phyloP scores from a whole-genome alignment of 1,140 invertebrate genomes.

The Philaenus spumarius region DNA sequence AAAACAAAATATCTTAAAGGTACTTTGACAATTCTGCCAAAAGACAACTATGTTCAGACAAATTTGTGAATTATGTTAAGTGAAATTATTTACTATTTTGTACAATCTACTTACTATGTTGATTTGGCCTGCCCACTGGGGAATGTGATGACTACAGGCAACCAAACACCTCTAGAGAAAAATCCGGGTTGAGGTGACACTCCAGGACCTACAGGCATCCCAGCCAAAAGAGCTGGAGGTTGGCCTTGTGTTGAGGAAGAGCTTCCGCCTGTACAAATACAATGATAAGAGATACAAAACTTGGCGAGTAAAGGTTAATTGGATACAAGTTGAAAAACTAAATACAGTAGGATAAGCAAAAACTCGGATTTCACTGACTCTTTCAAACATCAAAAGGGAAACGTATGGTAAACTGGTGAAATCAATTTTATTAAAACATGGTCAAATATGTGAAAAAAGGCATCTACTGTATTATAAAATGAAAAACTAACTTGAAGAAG shows the following conservation, averaged over 20 bases:
- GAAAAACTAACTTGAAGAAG: too few relatives aligned
- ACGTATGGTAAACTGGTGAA: too few relatives aligned
- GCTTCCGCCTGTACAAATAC: background rate
- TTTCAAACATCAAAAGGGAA: too few relatives aligned
- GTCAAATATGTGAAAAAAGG: too few relatives aligned
- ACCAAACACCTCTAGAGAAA: constrained; percentile 84
- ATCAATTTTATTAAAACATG: too few relatives aligned
- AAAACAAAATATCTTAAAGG: background rate
- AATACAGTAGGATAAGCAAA: too few relatives aligned
- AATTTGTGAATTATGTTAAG: background rate
- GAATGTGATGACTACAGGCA: constrained; percentile 78
- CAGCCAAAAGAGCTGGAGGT: constrained; percentile 57
- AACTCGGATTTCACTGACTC: too few relatives aligned
- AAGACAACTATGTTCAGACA: background rate
- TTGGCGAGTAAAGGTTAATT: too few relatives aligned
- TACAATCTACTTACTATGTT: constrained; percentile 65
- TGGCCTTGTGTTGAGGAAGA: constrained; percentile 48
- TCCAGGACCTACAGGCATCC: constrained; percentile 63
- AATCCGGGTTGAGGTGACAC: constrained; percentile 86
- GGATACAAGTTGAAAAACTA: too few relatives aligned
- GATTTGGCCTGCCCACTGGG: constrained; percentile 80
- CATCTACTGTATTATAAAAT: too few relatives aligned
- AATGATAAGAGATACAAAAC: too few relatives aligned
- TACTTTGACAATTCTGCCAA: background rate
- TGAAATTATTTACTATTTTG: background rate